Evolutionary conservation across 2,888 invertebrate genomes (phyloP).

Genomic region (Halocaridina rubra): DNA sequence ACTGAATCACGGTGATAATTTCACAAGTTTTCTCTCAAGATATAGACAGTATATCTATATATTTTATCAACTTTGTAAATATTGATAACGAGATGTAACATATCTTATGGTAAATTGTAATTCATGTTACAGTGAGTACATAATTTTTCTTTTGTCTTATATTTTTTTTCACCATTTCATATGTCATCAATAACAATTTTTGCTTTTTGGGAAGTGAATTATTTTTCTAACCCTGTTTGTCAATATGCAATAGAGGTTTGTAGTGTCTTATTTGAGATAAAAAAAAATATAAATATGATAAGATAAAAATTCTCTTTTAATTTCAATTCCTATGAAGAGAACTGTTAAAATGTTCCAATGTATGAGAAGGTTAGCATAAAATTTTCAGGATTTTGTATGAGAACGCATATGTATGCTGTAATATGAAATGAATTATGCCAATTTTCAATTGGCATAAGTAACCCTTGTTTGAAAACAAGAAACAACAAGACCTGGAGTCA

Average conservation of each 20-base stretch:
- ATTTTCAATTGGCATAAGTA: not conserved
- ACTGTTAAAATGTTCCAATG: not conserved
- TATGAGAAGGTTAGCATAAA: not conserved
- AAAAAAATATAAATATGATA: slow-evolving; percentile 8
- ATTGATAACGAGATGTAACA: no score
- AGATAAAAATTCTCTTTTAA: not conserved
- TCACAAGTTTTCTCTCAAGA: no score
- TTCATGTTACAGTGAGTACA: no score
- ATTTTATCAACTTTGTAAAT: no score
- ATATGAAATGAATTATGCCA: not conserved
- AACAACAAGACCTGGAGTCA: no score
- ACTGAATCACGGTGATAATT: no score
- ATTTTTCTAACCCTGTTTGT: slow-evolving; percentile 55
- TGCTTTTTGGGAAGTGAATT: slow-evolving; percentile 47
- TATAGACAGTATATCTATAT: no score
- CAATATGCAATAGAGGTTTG: slow-evolving; percentile 51
- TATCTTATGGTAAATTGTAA: no score
- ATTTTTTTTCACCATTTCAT: slow-evolving; percentile 9
- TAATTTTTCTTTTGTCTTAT: no score
- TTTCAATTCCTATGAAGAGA: not conserved
- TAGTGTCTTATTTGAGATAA: slow-evolving; percentile 49
- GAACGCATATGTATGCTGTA: no score
- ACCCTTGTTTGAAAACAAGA: no score
- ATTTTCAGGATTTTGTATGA: no score
- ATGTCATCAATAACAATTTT: slow-evolving; percentile 32